Conservation (phyloP, 1,140 invertebrate genomes). For the Cyphomyrmex costatus region DNA sequence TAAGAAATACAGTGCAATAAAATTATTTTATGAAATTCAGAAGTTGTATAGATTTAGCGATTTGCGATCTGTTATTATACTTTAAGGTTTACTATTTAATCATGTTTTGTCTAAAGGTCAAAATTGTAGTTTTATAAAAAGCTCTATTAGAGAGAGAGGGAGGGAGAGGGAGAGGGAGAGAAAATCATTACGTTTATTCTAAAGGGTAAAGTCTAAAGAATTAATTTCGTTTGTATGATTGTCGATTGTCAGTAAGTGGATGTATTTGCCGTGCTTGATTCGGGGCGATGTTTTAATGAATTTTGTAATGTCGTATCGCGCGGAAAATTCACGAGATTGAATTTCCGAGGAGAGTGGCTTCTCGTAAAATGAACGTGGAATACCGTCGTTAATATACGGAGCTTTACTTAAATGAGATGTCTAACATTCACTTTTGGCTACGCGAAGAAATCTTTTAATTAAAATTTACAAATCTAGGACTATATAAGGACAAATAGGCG, state of each 20-base stretch:
- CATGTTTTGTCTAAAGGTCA: neutral
- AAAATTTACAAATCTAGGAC: conserved; percentile 34
- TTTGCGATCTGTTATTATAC: neutral
- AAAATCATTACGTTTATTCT: neutral
- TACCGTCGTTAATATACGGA: conserved; percentile 55
- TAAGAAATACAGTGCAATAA: neutral
- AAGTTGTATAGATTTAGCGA: neutral
- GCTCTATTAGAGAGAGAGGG: neutral
- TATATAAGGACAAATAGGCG: neutral
- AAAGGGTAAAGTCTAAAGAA: neutral
- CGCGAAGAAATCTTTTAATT: conserved; percentile 55
- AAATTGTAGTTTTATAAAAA: neutral
- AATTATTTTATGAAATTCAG: neutral
- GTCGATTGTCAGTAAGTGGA: conserved; percentile 24
- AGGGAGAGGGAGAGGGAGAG: too few species aligned
- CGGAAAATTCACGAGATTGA: conserved; percentile 55
- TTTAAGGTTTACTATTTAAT: conserved; percentile 1
- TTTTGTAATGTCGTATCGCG: conserved; percentile 46
- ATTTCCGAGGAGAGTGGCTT: conserved; percentile 48
- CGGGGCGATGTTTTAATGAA: conserved; percentile 51
- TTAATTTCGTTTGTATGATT: conserved; percentile 11
- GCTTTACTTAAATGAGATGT: conserved; percentile 13
- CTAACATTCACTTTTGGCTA: conserved; percentile 19
- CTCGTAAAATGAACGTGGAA: conserved; percentile 43
- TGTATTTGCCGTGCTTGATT: conserved; percentile 27